phyloP scores from a whole-genome alignment of 2,113 vertebrate genomes.

The Tylochromis polylepis region DNA sequence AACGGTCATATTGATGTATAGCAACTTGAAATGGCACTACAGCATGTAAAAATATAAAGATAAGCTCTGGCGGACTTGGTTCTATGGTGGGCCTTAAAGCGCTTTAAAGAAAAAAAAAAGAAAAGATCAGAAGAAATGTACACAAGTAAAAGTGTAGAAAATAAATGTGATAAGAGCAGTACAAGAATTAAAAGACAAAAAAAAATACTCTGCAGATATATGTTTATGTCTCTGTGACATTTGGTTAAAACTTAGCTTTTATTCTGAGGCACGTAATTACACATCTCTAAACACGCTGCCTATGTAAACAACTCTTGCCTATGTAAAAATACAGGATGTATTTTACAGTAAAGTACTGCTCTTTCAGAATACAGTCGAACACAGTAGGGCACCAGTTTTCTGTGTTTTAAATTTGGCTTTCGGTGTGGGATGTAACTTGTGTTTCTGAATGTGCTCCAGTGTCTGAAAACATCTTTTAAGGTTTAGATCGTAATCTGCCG shows the following conservation, averaged over 20 bases:
- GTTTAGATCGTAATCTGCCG: fast-evolving
- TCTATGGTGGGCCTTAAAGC: neutral
- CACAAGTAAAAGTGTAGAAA: neutral
- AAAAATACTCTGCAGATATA: too few species aligned
- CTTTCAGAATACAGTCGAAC: neutral
- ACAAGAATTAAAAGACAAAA: neutral
- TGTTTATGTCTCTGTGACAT: neutral
- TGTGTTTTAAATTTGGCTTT: neutral
- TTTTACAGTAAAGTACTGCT: neutral
- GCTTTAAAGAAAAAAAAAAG: neutral
- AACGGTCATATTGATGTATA: fast-evolving
- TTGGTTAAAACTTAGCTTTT: neutral
- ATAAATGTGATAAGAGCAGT: neutral
- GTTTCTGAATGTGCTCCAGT: neutral
- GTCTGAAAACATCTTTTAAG: neutral
- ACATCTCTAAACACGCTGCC: neutral
- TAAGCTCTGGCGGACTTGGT: fast-evolving
- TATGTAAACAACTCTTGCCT: neutral
- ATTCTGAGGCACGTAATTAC: neutral
- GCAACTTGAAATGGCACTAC: fast-evolving
- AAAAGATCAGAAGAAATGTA: neutral
- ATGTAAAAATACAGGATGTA: neutral
- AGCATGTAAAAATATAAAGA: neutral
- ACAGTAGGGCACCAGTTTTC: neutral
- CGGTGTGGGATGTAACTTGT: neutral